Base-by-base conservation (phyloP, 2,797 vertebrate species). In the Delichon dasypus region DNA sequence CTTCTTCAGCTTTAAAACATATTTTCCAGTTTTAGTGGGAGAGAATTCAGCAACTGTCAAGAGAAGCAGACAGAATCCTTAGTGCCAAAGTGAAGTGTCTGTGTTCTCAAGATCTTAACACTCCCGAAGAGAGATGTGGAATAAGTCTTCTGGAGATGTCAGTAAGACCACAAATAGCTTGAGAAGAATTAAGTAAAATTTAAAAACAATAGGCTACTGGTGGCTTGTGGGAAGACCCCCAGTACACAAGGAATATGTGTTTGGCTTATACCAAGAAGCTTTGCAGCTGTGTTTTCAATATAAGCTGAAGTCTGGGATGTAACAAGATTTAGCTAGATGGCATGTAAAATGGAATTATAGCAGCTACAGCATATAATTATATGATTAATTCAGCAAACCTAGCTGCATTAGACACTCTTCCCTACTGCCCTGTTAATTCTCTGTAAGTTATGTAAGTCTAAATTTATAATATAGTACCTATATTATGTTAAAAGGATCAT, bases 161-260 rank as follows among this genome's bases (percentile, higher is more conserved):
- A 93, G 79, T 58, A 88, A 93, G 91, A 95, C 93, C 89, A 89
- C 93, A 95, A 95, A 95, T 93, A 80, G 38, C 64, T 95, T 93
- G 81, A 95, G 85, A 88, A 91, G 70, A 91, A 93, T 96, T 94
- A 95, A 94, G 51, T 80, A 90, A 86, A 96, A 86, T 94, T 85
- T 89, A 67, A 90, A 93, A 94, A 88, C 94, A 94, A 95, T 88
- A 89, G 62, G 72, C 70, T 90, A 92, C 90, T 93, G 88, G 85
- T 89, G 84, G 89, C 70, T 62, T 93, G 67, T 84, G 82, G 93
- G 82, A 95, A 94, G 90, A 90, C 67, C 93, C 96, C 82, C 88
- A 92, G 58, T 82, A 94, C 58, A 80, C 50, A 91, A 68, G 54
- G 54, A 90, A 67, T 92, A 96, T 93, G 54, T 88, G 34, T 86